phyloP scores from a whole-genome alignment of 2,888 invertebrate genomes.

The Bombylius major region DNA sequence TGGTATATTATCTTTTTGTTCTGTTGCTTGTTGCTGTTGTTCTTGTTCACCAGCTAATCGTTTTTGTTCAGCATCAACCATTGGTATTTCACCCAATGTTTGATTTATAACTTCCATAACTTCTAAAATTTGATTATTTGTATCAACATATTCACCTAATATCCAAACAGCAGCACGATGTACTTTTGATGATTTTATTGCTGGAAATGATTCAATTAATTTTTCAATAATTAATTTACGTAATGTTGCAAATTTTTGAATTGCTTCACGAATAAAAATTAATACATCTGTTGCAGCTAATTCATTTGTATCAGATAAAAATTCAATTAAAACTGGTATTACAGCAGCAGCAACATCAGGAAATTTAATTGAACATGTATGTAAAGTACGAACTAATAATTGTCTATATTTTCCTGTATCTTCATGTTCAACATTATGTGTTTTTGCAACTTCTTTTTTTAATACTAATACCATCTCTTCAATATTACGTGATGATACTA shows the following conservation, averaged over 20 bases:
- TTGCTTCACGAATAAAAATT: conserved; percentile 90
- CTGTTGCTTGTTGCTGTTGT: conserved; percentile 32
- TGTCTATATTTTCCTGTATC: conserved; percentile 93
- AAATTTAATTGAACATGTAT: conserved; percentile 87
- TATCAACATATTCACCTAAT: conserved; percentile 86
- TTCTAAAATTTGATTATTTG: conserved; percentile 59
- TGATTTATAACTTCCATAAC: conserved; percentile 66
- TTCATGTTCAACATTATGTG: conserved; percentile 80
- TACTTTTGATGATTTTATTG: conserved; percentile 82
- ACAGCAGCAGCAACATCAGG: conserved; percentile 90
- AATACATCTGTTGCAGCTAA: conserved; percentile 88
- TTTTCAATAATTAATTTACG: conserved; percentile 71
- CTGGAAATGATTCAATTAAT: conserved; percentile 59
- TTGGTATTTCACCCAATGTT: conserved; percentile 55
- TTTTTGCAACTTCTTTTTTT: conserved; percentile 86
- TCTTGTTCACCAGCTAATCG: conserved; percentile 59
- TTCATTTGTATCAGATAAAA: conserved; percentile 79
- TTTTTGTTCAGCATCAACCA: conserved; percentile 53
- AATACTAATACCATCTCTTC: conserved; percentile 89
- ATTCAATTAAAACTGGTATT: conserved; percentile 88
- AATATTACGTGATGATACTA: conserved; percentile 83
- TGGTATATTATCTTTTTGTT: conserved; percentile 26
- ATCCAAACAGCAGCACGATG: conserved; percentile 95
- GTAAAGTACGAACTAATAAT: conserved; percentile 86
- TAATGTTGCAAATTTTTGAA: conserved; percentile 78